Evolutionary conservation across 1,140 invertebrate species (phyloP), one percentile per base, ranked within the genome.

Genomic region (Nephotettix cincticeps): DNA sequence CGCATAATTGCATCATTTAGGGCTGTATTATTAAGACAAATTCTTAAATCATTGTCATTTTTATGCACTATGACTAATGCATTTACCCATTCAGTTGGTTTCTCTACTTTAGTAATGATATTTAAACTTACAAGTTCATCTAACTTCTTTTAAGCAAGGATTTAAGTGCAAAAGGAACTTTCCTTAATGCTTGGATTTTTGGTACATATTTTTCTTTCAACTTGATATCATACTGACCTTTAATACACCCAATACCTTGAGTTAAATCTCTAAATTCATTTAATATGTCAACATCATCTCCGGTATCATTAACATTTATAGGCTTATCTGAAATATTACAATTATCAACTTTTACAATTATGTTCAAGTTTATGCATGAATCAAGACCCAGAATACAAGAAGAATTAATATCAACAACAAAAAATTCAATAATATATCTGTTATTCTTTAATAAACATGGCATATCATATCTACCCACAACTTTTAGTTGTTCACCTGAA

Each of bases 11-110:
- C 74, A 69, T 76, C 77, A 76, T 86, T 86, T 56, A 86, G 75
- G 56, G 83, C 79, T 43, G 72, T 76, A 3, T 83, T 83, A 76
- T 86, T 83, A 23, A 86, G 68, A 75, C 84, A 86, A 30, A 86
- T 77, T 63, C 84, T 72, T 17, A 84, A 54, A 43, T 79, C 73
- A 30, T 78, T 78, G 75, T 83, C 80, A 25, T 73, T 70, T n/a
- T 84, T 85, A 66, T 77, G 74, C 19, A 83, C 80, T n/a, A 83
- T 73, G 1, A 83, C 81, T 29, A 82, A 71, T 25, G 77, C 74
- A 73, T 80, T 81, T 0, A 85, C 80, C 81, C 83, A 85, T 45
- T 83, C 80, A 1, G 83, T 81, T 6, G 47, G 47, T 19, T 51
- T n/a, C 19, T 51, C 47, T 19, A 79, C 77, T 72, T 75, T 76